phyloP scores from a whole-genome alignment of 2,113 vertebrate species.

The Sisor rabdophorus region DNA sequence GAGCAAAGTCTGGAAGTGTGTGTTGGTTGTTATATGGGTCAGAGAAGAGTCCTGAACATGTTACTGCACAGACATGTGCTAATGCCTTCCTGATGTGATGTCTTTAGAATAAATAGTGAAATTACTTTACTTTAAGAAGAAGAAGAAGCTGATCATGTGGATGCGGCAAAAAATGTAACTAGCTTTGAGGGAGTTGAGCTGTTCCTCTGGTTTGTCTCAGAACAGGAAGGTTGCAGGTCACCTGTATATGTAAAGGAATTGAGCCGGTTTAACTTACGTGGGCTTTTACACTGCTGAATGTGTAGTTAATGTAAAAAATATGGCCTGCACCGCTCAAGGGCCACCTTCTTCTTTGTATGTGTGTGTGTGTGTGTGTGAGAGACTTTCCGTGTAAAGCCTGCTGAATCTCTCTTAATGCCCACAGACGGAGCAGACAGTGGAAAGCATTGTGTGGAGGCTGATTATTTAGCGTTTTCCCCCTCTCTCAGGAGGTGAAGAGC shows the following conservation, averaged over 20 bases:
- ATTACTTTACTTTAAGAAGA: conserved; percentile 45
- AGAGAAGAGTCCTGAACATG: conserved; percentile 26
- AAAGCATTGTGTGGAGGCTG: conserved; percentile 30
- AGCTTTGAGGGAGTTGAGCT: conserved; percentile 44
- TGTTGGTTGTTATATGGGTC: conserved; percentile 27
- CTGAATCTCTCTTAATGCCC: conserved; percentile 25
- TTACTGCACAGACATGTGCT: conserved; percentile 36
- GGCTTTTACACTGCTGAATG: conserved; percentile 35
- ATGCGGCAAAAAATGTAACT: conserved; percentile 48
- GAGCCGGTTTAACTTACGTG: conserved; percentile 33
- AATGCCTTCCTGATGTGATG: conserved; percentile 56
- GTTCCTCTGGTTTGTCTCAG: conserved; percentile 37
- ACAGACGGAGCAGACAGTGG: conserved; percentile 28
- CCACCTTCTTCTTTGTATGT: conserved; percentile 6
- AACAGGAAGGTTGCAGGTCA: conserved; percentile 49
- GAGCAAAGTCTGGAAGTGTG: not conserved
- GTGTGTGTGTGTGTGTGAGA: not conserved
- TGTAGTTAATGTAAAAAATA: conserved; percentile 50
- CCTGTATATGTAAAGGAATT: conserved; percentile 50
- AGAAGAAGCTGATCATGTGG: conserved; percentile 31
- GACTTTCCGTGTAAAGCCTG: not conserved
- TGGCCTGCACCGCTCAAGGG: conserved; percentile 24
- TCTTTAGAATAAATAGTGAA: conserved; percentile 45
- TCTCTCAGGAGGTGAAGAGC: conserved; percentile 17
- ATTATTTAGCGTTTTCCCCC: conserved; percentile 29